A percentile compares a stretch with the other conserved stretches of the same genome.
Evolutionary conservation across 2,113 vertebrate genomes (phyloP).

Genomic region (Neofelis nebulosa): DNA sequence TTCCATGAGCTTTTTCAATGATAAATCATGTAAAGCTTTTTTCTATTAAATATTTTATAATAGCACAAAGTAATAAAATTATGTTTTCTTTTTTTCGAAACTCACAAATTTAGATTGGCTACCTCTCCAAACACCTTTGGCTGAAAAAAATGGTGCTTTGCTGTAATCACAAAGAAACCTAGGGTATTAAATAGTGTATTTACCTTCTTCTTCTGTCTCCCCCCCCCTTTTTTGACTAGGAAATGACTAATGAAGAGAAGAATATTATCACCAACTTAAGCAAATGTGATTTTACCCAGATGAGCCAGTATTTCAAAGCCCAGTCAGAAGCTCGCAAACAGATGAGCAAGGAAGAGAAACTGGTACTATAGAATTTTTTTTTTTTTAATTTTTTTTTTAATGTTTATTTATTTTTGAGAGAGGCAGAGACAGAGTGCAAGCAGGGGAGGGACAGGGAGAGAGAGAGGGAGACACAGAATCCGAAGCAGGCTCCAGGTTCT

Average conservation of each 20-base stretch:
- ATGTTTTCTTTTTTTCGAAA: not conserved
- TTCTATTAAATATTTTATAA: not conserved
- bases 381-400: too few relatives aligned
- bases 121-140: not conserved
- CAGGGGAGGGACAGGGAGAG: too few relatives aligned
- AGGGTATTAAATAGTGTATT: not conserved
- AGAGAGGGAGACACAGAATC: too few relatives aligned
- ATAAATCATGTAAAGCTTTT: not conserved
- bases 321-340: constrained; percentile 96
- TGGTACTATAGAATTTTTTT: constrained; percentile 82
- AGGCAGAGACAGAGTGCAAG: too few relatives aligned
- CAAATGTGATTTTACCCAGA: constrained; percentile 95
- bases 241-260: constrained; percentile 97
- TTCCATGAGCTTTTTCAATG: not conserved
- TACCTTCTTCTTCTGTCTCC: not conserved
- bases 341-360: constrained; percentile 97
- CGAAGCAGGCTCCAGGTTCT: too few relatives aligned
- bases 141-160: constrained; percentile 15
- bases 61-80: not conserved
- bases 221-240: constrained; percentile 84
- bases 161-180: constrained; percentile 1
- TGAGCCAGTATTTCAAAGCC: constrained; percentile 96
- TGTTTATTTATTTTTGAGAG: too few relatives aligned
- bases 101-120: not conserved
- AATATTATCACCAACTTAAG: constrained; percentile 91